Conservation (phyloP, 2,113 vertebrate species). For the Mastomys natalensis region DNA sequence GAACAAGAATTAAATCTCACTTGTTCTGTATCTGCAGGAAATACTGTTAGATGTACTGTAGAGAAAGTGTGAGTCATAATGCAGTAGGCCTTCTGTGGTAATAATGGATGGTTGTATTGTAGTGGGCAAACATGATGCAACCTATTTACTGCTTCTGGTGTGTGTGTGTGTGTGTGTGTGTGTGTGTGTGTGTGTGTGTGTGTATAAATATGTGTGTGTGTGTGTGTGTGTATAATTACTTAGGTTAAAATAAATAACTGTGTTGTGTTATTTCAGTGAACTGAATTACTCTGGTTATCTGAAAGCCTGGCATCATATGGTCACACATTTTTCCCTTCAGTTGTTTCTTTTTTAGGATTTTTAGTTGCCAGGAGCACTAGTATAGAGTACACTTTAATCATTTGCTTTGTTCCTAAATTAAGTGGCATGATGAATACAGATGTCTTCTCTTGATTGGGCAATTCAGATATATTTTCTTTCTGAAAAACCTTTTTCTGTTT, state of each 20-base stretch:
- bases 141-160: background rate
- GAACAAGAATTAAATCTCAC: conserved; percentile 45
- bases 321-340: conserved; percentile 27
- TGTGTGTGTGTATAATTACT: conserved; percentile 29
- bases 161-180: background rate
- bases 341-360: conserved; percentile 72
- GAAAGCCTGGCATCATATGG: background rate
- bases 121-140: background rate
- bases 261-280: conserved; percentile 60
- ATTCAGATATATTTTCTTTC: conserved; percentile 50
- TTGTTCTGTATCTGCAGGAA: background rate
- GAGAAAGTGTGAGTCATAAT: background rate
- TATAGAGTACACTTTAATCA: conserved; percentile 58
- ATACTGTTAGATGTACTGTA: background rate
- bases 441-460: conserved; percentile 71
- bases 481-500: conserved; percentile 58
- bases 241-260: conserved; percentile 5
- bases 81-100: background rate
- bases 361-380: conserved; percentile 74
- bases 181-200: background rate
- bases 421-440: conserved; percentile 68
- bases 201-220: conserved; percentile 3
- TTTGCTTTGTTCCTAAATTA: conserved; percentile 82
- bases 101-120: background rate
- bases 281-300: background rate